These are phyloP conservation scores for Neuroscelio doddi DNA, from an alignment of 2,888 invertebrate genomes.

Conservation along the genomic window DNA sequence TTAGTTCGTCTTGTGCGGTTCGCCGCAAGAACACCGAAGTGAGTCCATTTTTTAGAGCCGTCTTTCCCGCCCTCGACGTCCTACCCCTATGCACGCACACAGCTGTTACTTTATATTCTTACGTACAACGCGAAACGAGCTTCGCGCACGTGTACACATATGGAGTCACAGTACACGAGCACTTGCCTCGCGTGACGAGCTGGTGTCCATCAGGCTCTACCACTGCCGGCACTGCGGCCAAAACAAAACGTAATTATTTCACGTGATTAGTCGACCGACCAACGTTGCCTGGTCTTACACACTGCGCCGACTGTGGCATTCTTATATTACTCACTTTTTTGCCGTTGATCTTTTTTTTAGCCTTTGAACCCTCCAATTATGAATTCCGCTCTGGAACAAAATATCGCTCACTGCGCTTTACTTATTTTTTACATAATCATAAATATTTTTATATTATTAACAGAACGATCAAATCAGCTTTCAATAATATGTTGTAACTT, in stretches of 20 bases:
- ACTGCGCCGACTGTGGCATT: constrained; percentile 12
- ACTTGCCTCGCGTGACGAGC: constrained; percentile 63
- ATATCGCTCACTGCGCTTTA: background rate
- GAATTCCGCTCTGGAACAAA: constrained; percentile 7
- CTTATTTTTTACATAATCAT: background rate
- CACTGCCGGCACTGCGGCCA: constrained; percentile 51
- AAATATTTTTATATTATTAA: too few relatives aligned
- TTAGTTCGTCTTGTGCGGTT: constrained; percentile 62
- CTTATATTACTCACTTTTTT: constrained; percentile 24
- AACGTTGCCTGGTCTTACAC: constrained; percentile 12
- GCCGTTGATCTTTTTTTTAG: constrained; percentile 19
- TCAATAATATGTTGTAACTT: too few relatives aligned
- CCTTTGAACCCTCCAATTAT: constrained; percentile 20
- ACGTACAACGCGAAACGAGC: too few relatives aligned
- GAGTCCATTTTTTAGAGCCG: constrained; percentile 57
- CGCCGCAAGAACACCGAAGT: constrained; percentile 59
- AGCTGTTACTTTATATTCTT: too few relatives aligned
- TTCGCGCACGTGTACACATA: constrained; percentile 21
- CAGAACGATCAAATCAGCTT: too few relatives aligned
- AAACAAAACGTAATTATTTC: constrained; percentile 70
- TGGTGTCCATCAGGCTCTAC: constrained; percentile 60
- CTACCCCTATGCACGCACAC: constrained; percentile 29
- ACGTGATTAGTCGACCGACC: constrained; percentile 64
- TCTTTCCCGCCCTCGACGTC: constrained; percentile 36
- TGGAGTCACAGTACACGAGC: too few relatives aligned